Evolutionary conservation across 2,113 vertebrate species (phyloP).

Genomic region (Sinocyclocheilus maitianheensis): DNA sequence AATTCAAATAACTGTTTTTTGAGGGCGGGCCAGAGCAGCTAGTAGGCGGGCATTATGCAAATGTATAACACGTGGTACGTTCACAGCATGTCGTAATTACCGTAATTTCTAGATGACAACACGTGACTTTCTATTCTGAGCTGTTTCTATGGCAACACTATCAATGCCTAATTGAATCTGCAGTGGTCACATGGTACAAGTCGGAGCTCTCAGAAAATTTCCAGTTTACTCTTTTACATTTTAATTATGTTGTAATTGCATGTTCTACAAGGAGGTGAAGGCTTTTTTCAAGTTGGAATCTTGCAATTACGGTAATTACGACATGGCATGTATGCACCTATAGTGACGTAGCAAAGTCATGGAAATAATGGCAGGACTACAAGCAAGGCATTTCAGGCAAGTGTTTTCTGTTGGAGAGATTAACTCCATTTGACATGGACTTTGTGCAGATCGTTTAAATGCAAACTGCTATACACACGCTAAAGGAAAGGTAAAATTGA

Average conservation of each 20-base stretch:
- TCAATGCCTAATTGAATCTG: neutral
- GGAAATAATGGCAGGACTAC: neutral
- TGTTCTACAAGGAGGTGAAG: neutral
- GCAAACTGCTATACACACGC: neutral
- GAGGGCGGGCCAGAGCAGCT: neutral
- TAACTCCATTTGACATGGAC: neutral
- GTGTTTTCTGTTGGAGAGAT: neutral
- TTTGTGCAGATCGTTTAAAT: neutral
- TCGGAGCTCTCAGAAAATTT: neutral
- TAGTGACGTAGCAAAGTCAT: neutral
- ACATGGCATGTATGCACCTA: neutral
- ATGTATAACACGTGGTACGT: neutral
- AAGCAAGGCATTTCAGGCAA: neutral
- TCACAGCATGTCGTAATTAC: neutral
- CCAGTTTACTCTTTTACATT: neutral
- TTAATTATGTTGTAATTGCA: neutral
- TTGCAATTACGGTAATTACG: neutral
- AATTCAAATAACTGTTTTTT: neutral
- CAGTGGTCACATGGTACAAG: neutral
- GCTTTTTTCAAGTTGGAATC: neutral
- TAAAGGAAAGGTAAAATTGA: neutral
- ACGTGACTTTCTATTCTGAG: neutral
- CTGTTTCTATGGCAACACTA: neutral
- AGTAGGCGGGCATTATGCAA: neutral
- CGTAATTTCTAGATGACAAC: neutral